These are phyloP conservation scores for Drosophila pseudoobscura DNA, from an alignment of 1,140 invertebrate genomes.

Conservation along the genomic window DNA sequence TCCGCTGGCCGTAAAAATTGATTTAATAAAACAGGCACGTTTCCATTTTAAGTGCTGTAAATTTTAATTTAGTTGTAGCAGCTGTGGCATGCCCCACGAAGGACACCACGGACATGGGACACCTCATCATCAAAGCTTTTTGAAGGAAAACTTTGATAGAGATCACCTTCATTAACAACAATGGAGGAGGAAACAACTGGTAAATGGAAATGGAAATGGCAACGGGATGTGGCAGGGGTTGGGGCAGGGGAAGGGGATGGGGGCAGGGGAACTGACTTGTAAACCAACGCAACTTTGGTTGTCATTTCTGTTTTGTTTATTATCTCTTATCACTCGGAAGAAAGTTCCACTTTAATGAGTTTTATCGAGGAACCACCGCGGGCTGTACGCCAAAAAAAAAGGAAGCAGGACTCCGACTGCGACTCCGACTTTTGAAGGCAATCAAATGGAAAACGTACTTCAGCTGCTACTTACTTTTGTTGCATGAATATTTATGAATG, in stretches of 20 bases:
- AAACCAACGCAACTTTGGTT: conserved; percentile 66
- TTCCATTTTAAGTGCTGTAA: conserved; percentile 80
- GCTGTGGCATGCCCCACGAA: conserved; percentile 43
- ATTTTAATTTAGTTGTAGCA: conserved; percentile 81
- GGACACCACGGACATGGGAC: neutral
- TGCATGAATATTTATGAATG: conserved; percentile 77
- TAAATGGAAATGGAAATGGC: no score
- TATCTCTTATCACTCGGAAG: conserved; percentile 45
- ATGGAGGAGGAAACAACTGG: neutral
- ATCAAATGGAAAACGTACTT: conserved; percentile 74
- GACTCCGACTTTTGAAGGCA: conserved; percentile 28
- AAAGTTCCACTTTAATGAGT: conserved; percentile 77
- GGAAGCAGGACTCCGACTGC: conserved; percentile 6
- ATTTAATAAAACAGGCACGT: conserved; percentile 81
- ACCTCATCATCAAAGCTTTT: conserved; percentile 64
- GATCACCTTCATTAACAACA: conserved; percentile 73
- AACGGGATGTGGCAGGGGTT: no score
- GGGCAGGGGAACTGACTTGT: conserved; percentile 69
- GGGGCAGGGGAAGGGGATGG: neutral
- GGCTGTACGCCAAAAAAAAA: conserved; percentile 34
- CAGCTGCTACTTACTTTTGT: conserved; percentile 58
- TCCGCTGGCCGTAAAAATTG: conserved; percentile 60
- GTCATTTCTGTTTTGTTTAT: conserved; percentile 51
- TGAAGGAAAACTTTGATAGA: conserved; percentile 69
- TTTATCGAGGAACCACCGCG: conserved; percentile 56